phyloP scores from a whole-genome alignment of 2,113 vertebrate species.

The Platycercus adscitus region DNA sequence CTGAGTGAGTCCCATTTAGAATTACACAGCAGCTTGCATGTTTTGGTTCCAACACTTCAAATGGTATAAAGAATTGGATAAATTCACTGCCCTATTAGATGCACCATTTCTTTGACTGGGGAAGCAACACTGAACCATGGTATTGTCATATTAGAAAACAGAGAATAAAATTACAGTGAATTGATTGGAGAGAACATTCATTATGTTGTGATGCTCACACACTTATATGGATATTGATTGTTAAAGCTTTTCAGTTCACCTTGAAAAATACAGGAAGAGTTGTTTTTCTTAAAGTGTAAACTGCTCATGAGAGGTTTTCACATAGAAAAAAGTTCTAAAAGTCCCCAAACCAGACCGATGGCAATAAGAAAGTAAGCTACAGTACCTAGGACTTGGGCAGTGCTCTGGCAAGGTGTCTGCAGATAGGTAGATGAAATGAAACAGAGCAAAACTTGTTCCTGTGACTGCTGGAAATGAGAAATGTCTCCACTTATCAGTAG shows the following conservation, averaged over 20 bases:
- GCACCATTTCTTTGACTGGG: neutral
- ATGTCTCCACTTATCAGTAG: conserved; percentile 55
- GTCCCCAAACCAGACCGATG: conserved; percentile 15
- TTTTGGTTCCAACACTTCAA: neutral
- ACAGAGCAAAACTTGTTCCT: conserved; percentile 3
- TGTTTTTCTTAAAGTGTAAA: conserved; percentile 39
- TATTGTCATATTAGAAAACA: neutral
- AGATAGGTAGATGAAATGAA: conserved; percentile 19
- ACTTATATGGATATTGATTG: neutral
- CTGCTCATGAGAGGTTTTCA: conserved; percentile 58
- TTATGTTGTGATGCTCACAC: neutral
- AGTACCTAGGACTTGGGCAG: conserved; percentile 28
- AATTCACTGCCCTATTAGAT: neutral
- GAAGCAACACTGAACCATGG: conserved; percentile 9
- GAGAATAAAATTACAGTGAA: neutral
- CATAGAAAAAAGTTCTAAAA: conserved; percentile 55
- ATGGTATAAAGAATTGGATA: neutral
- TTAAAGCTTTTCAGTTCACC: conserved; percentile 68
- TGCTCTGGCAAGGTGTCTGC: conserved; percentile 39
- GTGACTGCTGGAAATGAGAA: conserved; percentile 44
- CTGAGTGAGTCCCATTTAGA: neutral
- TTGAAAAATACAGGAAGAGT: conserved; percentile 49
- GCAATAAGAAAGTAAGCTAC: conserved; percentile 32
- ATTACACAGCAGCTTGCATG: neutral
- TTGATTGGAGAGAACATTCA: neutral